Percentiles rank a stretch among this genome's conserved stretches.
Evolutionary conservation across 2,113 vertebrate genomes (phyloP).

Genomic region (Enhydra lutris): DNA sequence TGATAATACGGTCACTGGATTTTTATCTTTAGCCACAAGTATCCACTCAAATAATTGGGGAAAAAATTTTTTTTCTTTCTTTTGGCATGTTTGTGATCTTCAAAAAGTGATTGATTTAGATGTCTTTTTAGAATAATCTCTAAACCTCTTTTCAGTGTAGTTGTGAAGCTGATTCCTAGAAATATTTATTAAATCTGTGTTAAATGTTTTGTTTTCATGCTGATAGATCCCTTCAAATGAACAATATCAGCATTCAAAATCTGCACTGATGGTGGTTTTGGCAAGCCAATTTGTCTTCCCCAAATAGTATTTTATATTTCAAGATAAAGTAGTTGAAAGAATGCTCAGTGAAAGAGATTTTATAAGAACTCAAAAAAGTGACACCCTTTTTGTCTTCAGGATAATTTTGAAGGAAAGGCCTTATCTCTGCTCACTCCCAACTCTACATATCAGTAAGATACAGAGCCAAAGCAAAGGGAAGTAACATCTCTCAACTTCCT

Average conservation of each 20-base stretch:
- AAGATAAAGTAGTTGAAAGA: not conserved
- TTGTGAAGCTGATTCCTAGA: not conserved
- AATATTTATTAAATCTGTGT: not conserved
- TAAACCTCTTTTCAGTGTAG: not conserved
- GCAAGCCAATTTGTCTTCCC: not conserved
- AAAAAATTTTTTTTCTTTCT: not conserved
- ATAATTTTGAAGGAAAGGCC: not conserved
- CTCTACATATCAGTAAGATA: not conserved
- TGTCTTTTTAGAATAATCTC: not conserved
- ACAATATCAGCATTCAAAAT: not conserved
- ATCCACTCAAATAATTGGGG: not conserved
- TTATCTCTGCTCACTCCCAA: not conserved
- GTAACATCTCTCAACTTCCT: not conserved
- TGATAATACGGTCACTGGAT: not conserved
- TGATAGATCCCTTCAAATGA: not conserved
- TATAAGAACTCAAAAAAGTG: not conserved
- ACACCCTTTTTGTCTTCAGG: not conserved
- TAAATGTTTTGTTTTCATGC: not conserved
- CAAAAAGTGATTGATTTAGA: not conserved
- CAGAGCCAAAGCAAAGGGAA: not conserved
- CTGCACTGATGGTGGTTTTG: not conserved
- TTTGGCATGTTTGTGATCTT: not conserved
- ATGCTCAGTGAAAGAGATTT: not conserved
- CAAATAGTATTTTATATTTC: not conserved
- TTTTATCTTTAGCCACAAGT: slow-evolving; percentile 13